A percentile compares a stretch with the other conserved stretches of the same genome.
These are phyloP conservation scores for Dynastes hyllus DNA, from an alignment of 2,888 invertebrate genomes.

Conservation along the genomic window DNA sequence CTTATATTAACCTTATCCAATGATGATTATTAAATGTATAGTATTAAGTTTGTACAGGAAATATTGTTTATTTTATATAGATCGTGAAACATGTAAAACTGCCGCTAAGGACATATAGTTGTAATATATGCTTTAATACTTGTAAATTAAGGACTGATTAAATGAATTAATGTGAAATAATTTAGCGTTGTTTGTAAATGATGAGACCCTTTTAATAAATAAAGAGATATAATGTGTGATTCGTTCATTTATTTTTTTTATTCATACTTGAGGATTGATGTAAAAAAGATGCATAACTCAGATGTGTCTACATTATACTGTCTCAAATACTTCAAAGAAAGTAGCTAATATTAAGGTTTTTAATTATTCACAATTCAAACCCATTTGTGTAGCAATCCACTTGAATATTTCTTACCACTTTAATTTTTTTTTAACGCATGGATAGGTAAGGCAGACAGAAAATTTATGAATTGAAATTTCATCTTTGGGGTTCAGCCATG, in stretches of 20 bases:
- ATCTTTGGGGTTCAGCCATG: no score
- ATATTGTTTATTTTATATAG: constrained; percentile 48
- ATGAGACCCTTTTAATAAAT: constrained; percentile 40
- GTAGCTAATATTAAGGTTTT: no score
- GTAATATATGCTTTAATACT: constrained; percentile 44
- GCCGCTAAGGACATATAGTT: constrained; percentile 40
- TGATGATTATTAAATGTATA: not conserved
- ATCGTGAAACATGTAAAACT: constrained; percentile 39
- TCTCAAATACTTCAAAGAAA: no score
- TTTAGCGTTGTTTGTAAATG: constrained; percentile 43
- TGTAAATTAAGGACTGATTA: constrained; percentile 45
- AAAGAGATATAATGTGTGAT: constrained; percentile 12
- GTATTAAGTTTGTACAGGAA: constrained; percentile 26
- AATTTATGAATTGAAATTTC: no score
- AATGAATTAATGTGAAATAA: constrained; percentile 40
- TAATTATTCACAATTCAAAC: no score
- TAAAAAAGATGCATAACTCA: no score
- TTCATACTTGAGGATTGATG: no score
- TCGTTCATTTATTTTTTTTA: not conserved
- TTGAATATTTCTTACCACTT: no score
- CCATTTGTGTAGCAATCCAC: no score
- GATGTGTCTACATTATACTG: no score
- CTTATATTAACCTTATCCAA: not conserved
- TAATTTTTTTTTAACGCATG: no score
- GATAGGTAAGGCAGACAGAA: no score